These are phyloP conservation scores for Rhamnusium bicolor DNA, from an alignment of 2,888 invertebrate species.

Conservation along the genomic window DNA sequence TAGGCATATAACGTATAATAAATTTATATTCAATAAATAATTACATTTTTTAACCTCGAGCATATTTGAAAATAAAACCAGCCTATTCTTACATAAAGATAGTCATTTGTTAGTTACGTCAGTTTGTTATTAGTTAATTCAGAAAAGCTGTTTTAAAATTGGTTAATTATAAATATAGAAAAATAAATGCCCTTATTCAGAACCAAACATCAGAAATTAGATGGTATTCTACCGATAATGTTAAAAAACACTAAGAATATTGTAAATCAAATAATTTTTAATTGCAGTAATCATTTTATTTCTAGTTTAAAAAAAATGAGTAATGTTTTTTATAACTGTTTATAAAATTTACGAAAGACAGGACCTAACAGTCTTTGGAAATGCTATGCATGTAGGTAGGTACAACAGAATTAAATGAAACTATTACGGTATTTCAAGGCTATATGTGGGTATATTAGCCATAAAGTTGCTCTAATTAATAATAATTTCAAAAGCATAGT, in stretches of 20 bases:
- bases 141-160: not conserved
- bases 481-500: constrained; percentile 10
- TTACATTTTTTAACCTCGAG: constrained; percentile 8
- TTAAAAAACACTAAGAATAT: too few species aligned
- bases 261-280: too few species aligned
- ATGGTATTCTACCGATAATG: too few species aligned
- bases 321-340: too few species aligned
- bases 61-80: not conserved
- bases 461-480: constrained; percentile 21
- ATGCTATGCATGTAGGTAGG: not conserved
- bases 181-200: too few species aligned
- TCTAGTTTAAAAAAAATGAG: too few species aligned
- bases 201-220: too few species aligned
- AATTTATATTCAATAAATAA: constrained; percentile 7
- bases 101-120: not conserved
- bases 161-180: too few species aligned
- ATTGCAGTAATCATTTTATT: too few species aligned
- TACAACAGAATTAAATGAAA: constrained; percentile 1
- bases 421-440: constrained; percentile 21
- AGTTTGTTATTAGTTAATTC: not conserved
- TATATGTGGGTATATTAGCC: constrained; percentile 21
- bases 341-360: not conserved
- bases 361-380: not conserved
- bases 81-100: not conserved
- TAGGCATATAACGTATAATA: not conserved